phyloP scores from a whole-genome alignment of 2,888 invertebrate species.

The Dryadula phaetusa region DNA sequence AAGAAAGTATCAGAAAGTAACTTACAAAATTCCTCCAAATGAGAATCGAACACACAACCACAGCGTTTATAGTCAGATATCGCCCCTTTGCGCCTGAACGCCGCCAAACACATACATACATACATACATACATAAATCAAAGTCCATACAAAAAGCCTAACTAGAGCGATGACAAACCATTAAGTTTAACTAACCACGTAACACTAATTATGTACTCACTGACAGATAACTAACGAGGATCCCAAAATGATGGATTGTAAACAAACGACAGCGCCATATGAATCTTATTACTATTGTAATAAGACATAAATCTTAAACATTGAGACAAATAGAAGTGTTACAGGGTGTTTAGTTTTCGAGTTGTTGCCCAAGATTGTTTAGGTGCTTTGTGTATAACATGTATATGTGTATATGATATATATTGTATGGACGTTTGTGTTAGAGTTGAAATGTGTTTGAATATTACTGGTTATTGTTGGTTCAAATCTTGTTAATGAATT shows the following conservation, averaged over 20 bases:
- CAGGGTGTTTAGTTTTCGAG: not conserved
- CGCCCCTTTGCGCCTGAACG: no score
- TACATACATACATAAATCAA: not conserved
- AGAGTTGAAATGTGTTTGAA: no score
- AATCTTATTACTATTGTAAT: not conserved
- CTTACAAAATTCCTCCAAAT: no score
- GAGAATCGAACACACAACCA: no score
- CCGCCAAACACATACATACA: not conserved
- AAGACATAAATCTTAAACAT: not conserved
- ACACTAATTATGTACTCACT: conserved; percentile 39
- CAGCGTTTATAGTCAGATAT: no score
- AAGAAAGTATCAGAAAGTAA: no score
- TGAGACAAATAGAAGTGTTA: conserved; percentile 1
- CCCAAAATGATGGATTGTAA: conserved; percentile 38
- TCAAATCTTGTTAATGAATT: no score
- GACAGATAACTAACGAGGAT: conserved; percentile 38
- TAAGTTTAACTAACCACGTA: conserved; percentile 31
- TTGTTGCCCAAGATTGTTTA: conserved; percentile 7
- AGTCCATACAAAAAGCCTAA: conserved; percentile 6
- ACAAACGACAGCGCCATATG: not conserved
- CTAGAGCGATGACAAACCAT: conserved; percentile 21
- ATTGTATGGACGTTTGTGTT: no score
- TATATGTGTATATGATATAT: not conserved
- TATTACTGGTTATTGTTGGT: not conserved
- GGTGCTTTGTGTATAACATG: not conserved